Evolutionary conservation across 2,888 invertebrate genomes (phyloP).

Genomic region (Aquatica leii): DNA sequence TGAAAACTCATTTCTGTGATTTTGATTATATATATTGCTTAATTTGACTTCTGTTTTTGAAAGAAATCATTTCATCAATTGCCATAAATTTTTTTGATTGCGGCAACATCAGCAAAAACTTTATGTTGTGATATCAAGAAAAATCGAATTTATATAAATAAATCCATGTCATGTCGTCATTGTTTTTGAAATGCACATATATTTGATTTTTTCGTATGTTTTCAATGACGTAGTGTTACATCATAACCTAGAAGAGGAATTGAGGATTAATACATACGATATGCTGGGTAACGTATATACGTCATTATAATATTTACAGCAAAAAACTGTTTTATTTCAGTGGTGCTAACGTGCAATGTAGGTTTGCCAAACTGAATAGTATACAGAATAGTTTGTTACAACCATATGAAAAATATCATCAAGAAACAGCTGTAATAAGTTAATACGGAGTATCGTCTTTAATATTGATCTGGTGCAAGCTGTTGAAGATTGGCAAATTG

Average conservation of each 20-base stretch:
- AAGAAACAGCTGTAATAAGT: too few relatives aligned
- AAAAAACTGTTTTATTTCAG: constrained; percentile 31
- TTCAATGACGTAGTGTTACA: constrained; percentile 25
- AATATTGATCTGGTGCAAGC: not conserved
- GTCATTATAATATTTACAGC: constrained; percentile 33
- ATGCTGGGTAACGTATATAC: constrained; percentile 28
- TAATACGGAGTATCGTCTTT: too few relatives aligned
- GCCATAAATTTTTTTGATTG: constrained; percentile 30
- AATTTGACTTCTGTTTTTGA: constrained; percentile 25
- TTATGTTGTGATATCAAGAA: constrained; percentile 21
- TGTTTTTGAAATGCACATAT: constrained; percentile 34
- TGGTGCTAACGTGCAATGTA: not conserved
- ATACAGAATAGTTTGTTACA: constrained; percentile 25
- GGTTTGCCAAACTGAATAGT: constrained; percentile 21
- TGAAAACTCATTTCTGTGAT: constrained; percentile 38
- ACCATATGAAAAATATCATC: too few relatives aligned
- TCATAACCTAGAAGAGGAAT: constrained; percentile 21
- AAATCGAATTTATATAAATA: too few relatives aligned
- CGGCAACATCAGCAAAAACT: constrained; percentile 22
- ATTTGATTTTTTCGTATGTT: constrained; percentile 33
- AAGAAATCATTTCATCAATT: constrained; percentile 40
- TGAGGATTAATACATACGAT: constrained; percentile 30
- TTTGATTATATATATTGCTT: constrained; percentile 38
- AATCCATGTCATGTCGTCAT: too few relatives aligned
- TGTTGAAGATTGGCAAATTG: not conserved